Base-by-base conservation (phyloP, 2,113 vertebrate species). In the Potamarius usumacintae region DNA sequence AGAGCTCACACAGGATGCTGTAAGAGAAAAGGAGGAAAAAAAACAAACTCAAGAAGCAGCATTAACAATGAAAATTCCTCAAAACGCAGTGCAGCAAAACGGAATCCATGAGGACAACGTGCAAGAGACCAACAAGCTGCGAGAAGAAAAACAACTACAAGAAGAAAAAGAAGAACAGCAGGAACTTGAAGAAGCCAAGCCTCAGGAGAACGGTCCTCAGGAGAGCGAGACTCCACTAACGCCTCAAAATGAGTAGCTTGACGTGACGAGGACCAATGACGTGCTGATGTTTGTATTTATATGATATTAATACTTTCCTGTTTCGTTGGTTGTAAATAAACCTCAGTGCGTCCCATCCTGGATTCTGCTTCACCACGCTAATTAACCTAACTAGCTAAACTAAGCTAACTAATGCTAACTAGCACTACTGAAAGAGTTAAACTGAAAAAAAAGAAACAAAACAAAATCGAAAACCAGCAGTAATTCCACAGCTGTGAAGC, bases 181-280 rank as follows among this genome's bases (percentile, higher is more conserved):
- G 69, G 90, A 93, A 85, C 7, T 72, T 4, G 89, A 93, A 80
- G 91, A 91, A 60, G 85, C 91, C 8, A 90, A 84, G 50, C 86
- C 88, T 53, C 88, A 88, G 53, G 88, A 91, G 69, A 91, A 89
- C 5, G 88, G 90, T 50, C 88, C 90, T 65, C 87, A 88, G 50
- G 90, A 91, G 83, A 89, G 63, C 2, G 87, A 89, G 1, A 82
- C 90, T 42, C 87, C 92, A 0, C 30, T 92, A 62, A 86, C 89
- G 8, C 89, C 92, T 50, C 90, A 94, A 87, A 92, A 94, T 53
- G 95, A 93, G 90, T 57, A n/a, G 88, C 22, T 65, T 25, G 22
- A 55, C 72, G 62, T 62, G 3, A 18, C 65, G 52, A 20, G 27
- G 74, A 6, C 4, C n/a, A 11, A 6, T 0, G n/a, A 58, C 6